These are phyloP conservation scores for Gryllus longicercus DNA, from an alignment of 2,888 invertebrate genomes.

Conservation along the genomic window DNA sequence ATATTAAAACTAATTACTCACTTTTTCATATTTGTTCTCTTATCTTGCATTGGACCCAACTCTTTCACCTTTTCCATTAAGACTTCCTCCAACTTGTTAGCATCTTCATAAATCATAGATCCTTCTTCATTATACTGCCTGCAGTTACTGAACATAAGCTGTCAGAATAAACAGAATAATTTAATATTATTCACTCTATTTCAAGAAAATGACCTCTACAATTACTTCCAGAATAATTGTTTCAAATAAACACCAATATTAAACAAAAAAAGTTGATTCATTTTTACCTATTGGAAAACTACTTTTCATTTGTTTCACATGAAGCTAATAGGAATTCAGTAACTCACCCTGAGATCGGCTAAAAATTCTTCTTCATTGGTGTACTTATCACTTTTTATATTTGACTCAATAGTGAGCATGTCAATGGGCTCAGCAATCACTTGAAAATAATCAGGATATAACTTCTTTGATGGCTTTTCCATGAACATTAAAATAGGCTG, in stretches of 20 bases:
- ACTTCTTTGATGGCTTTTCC: slow-evolving; percentile 92
- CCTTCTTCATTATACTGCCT: slow-evolving; percentile 95
- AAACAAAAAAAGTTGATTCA: not conserved
- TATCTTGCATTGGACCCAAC: slow-evolving; percentile 54
- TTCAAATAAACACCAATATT: not conserved
- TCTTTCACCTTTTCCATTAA: slow-evolving; percentile 79
- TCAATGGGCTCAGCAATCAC: slow-evolving; percentile 92
- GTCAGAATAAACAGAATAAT: slow-evolving; percentile 50
- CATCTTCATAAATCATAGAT: slow-evolving; percentile 93
- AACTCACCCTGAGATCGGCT: slow-evolving; percentile 56
- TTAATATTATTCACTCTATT: not conserved
- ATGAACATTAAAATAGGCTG: slow-evolving; percentile 89
- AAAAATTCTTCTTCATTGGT: slow-evolving; percentile 57
- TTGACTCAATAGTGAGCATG: slow-evolving; percentile 87
- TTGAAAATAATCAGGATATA: slow-evolving; percentile 84
- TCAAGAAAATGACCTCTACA: no score
- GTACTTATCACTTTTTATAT: slow-evolving; percentile 74
- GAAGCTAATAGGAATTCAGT: not conserved
- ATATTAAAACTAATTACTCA: slow-evolving; percentile 21
- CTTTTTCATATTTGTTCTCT: slow-evolving; percentile 36
- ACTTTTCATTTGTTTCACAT: no score
- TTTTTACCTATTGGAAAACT: no score
- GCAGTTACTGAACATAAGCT: slow-evolving; percentile 96
- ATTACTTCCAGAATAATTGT: not conserved
- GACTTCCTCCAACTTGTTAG: slow-evolving; percentile 79